phyloP scores from a whole-genome alignment of 2,888 invertebrate genomes.

The Nomada goodeniana region DNA sequence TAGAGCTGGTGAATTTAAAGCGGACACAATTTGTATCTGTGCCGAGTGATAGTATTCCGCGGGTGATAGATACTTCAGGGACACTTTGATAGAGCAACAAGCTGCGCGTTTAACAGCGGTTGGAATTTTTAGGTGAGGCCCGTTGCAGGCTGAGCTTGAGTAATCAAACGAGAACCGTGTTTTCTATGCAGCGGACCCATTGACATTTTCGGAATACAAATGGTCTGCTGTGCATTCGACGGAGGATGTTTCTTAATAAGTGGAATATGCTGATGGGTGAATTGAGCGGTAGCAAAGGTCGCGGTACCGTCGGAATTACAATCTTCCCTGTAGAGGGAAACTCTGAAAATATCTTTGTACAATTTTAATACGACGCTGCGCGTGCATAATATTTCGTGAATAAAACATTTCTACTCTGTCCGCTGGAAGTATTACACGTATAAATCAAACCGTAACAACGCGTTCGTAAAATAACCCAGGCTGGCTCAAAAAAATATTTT shows the following conservation, averaged over 20 bases:
- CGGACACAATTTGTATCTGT: not conserved
- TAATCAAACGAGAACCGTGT: conserved; percentile 13
- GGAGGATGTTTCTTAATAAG: conserved; percentile 33
- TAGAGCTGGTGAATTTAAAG: too few relatives aligned
- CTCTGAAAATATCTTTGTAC: not conserved
- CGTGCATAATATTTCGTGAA: not conserved
- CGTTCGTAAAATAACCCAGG: not conserved
- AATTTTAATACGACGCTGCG: not conserved
- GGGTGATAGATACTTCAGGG: not conserved
- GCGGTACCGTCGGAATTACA: conserved; percentile 9
- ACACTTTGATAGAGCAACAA: not conserved
- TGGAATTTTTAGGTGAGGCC: conserved; percentile 7
- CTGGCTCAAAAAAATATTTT: too few relatives aligned
- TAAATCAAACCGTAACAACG: not conserved
- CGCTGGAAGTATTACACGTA: not conserved
- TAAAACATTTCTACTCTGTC: not conserved
- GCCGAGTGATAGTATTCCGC: not conserved
- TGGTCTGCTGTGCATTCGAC: conserved; percentile 14
- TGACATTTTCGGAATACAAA: conserved; percentile 33
- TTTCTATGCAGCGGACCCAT: conserved; percentile 19
- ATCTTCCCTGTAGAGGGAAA: not conserved
- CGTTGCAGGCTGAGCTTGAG: not conserved
- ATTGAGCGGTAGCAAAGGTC: conserved; percentile 27
- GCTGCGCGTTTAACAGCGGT: not conserved
- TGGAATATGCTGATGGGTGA: conserved; percentile 29